phyloP scores from a whole-genome alignment of 2,888 invertebrate species.

The Myopa testacea region DNA sequence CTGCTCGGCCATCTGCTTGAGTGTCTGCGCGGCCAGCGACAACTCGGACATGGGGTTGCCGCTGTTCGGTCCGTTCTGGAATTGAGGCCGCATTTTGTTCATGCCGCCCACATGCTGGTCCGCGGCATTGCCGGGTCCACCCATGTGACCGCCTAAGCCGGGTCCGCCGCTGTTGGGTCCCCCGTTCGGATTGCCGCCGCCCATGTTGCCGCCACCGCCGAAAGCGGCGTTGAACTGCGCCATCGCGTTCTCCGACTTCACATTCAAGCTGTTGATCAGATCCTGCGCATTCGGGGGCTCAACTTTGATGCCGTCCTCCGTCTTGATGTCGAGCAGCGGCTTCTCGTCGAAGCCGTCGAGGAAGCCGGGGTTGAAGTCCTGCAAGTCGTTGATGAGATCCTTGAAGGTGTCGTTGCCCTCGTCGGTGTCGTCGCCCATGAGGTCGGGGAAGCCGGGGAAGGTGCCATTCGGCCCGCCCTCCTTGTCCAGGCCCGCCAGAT shows the following conservation, averaged over 20 bases:
- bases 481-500: slow-evolving; percentile 86
- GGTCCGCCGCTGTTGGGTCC: slow-evolving; percentile 41
- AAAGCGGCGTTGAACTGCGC: slow-evolving; percentile 65
- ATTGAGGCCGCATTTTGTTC: slow-evolving; percentile 61
- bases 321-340: slow-evolving; percentile 67
- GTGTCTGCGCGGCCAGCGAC: slow-evolving; percentile 93
- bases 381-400: slow-evolving; percentile 88
- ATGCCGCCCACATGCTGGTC: slow-evolving; percentile 48
- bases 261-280: slow-evolving; percentile 66
- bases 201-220: slow-evolving; percentile 48
- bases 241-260: slow-evolving; percentile 65
- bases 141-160: slow-evolving; percentile 45
- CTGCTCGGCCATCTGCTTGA: slow-evolving; percentile 97
- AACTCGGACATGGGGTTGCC: slow-evolving; percentile 73
- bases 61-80: slow-evolving; percentile 58
- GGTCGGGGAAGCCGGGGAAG: slow-evolving; percentile 83
- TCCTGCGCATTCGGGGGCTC: slow-evolving; percentile 67
- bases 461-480: slow-evolving; percentile 81
- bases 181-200: slow-evolving; percentile 19
- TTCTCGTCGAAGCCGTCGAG: slow-evolving; percentile 81
- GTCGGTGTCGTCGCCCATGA: slow-evolving; percentile 86
- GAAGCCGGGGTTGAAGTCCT: slow-evolving; percentile 83
- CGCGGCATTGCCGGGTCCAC: slow-evolving; percentile 47
- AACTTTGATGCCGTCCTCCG: slow-evolving; percentile 67
- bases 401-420: slow-evolving; percentile 85